Evolutionary conservation across 2,113 vertebrate species (phyloP), one percentile per base, ranked within the genome.

Genomic region (Toxotes jaculatrix): DNA sequence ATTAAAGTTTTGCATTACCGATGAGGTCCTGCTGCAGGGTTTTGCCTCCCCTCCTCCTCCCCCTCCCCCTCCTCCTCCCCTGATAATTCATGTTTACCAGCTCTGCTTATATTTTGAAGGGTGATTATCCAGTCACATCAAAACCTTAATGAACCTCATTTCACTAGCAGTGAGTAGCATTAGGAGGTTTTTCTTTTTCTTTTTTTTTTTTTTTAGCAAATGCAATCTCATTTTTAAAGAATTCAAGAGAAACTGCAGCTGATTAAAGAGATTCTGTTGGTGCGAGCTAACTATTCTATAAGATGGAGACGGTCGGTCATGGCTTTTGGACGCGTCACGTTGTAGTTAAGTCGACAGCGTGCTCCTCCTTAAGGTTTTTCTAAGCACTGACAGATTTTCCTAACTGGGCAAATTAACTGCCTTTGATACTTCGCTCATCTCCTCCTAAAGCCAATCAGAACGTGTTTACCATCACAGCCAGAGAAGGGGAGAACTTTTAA

Each of bases 381-480:
- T 82, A 82, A 81, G 75, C 62, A 51, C 88, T 90, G 89, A 89
- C 91, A 93, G 71, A 77, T 85, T 83, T 74, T 78, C 78, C 73
- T 42, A 83, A 88, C 77, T 5, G 78, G 77, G 80, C 59, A 94
- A 93, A 94, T 94, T 89, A 93, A 87, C 87, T 60, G 40, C 72
- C 93, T 93, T 91, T 93, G 92, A 93, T 87, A 80, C 69, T 59
- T 71, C 80, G 85, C 82, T 90, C 80, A 80, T 92, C 89, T 90
- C 73, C 70, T 83, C 76, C 75, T 62, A 81, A 87, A 91, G 84
- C 91, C 88, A 89, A 93, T 94, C 91, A 87, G 76, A 74, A 71
- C 53, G 17, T 94, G 87, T 92, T 93, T 92, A 92, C 86, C 77
- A 87, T 85, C 74, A 13, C 32, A 63, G 47, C 34, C 43, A 13